Base-by-base conservation (phyloP, 2,888 invertebrate species). In the Anticlea derivata region DNA sequence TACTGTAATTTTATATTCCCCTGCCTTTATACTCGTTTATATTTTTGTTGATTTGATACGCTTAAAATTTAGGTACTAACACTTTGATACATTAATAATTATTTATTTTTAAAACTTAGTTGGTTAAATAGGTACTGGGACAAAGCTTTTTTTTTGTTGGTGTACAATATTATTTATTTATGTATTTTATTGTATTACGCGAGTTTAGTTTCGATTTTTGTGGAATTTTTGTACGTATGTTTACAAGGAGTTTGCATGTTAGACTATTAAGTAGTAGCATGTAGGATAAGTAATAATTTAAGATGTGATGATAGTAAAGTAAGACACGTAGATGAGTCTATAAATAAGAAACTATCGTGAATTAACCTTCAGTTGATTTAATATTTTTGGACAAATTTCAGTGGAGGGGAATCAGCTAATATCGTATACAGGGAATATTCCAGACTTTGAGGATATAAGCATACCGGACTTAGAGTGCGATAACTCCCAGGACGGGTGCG, bases 401-500 rank as follows among this genome's bases (percentile, higher is more conserved):
- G 88, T 86, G 83, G 91, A 91, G 78, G 85, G 81, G 75, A 89
- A 86, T 86, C 89, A 91, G 84, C 80, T 91, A 75, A 91, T 91
- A 61, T 91, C 91, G 77, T 91, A 91, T 85, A 86, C 89, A 84
- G 89, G 88, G 64, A 86, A 82, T 86, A 83, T 88, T 80, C 90
- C 91, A 79, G 89, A 90, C 84, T 88, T 91, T 80, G 90, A 86
- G 70, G 89, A 88, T 71, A 87, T 91, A 66, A 77, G 65, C 64
- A 77, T 89, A 65, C 83, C 87, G 43, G 84, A 84, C 51, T 63
- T 90, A 73, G 85, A 86, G 63, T 78, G 69, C 38, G 84, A 83
- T 26, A 71, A 76, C 62, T 78, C 83, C 29, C 78, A 79, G 65
- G 85, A 80, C n/a, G 63, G 62, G 12, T 67, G 65, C 45, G 23